Conservation (phyloP, 2,888 invertebrate genomes). For the Orthosia cruda region DNA sequence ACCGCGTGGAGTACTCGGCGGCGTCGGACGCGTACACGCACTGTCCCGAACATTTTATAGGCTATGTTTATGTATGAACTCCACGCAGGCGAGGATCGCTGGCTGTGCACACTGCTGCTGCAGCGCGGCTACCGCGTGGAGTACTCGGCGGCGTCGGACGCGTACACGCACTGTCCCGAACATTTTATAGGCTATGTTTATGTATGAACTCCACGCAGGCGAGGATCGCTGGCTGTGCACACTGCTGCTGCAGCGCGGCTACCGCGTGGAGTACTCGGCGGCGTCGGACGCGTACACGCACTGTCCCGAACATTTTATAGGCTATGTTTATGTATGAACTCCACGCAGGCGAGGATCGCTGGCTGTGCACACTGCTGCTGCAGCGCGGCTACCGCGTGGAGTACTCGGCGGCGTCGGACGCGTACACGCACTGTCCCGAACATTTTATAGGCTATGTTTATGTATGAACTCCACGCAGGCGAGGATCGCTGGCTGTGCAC, state of each 20-base stretch:
- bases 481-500: slow-evolving; percentile 92
- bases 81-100: too few relatives aligned
- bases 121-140: slow-evolving; percentile 98
- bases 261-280: slow-evolving; percentile 98
- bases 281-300: slow-evolving; percentile 99
- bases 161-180: slow-evolving; percentile 98
- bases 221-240: slow-evolving; percentile 92
- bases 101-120: slow-evolving; percentile 95
- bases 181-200: too few relatives aligned
- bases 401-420: slow-evolving; percentile 98
- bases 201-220: too few relatives aligned
- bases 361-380: slow-evolving; percentile 95
- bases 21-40: slow-evolving; percentile 99
- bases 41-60: slow-evolving; percentile 98
- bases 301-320: slow-evolving; percentile 98
- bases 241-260: slow-evolving; percentile 97
- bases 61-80: too few relatives aligned
- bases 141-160: slow-evolving; percentile 98
- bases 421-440: slow-evolving; percentile 98
- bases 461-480: too few relatives aligned
- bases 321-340: too few relatives aligned
- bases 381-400: slow-evolving; percentile 98
- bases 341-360: too few relatives aligned
- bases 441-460: too few relatives aligned
- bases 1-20: slow-evolving; percentile 98